Evolutionary conservation across 1,140 invertebrate genomes (phyloP).

Genomic region (Panagrolaimus sp.): DNA sequence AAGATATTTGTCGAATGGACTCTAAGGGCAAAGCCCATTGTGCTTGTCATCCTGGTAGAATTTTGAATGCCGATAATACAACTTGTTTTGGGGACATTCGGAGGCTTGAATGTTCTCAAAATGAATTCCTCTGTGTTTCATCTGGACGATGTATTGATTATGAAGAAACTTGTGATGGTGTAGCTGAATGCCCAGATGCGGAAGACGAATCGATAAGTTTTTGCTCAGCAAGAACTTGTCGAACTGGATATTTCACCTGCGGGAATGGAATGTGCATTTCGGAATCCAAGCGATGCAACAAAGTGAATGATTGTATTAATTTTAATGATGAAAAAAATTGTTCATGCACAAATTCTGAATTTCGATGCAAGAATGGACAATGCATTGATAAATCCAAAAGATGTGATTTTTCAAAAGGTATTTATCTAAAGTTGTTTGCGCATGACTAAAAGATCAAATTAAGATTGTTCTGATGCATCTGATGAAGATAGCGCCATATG

Average conservation of each 20-base stretch:
- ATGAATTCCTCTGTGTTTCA: conserved; percentile 5
- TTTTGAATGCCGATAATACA: background rate
- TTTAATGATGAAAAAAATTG: background rate
- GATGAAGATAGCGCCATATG: background rate
- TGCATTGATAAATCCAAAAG: background rate
- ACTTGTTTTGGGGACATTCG: background rate
- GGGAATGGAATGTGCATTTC: conserved; percentile 69
- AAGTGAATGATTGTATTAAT: conserved; percentile 11
- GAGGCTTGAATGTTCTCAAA: background rate
- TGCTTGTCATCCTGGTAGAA: background rate
- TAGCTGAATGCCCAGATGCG: background rate
- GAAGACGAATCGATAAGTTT: background rate
- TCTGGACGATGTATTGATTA: background rate
- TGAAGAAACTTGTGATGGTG: conserved; percentile 13
- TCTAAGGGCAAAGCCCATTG: background rate
- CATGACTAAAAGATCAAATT: too few relatives aligned
- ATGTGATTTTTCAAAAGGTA: conserved; percentile 2
- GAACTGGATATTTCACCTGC: conserved; percentile 59
- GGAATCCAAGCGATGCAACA: conserved; percentile 60
- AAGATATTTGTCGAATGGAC: conserved; percentile 13
- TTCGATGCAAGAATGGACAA: conserved; percentile 8
- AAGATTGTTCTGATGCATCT: background rate
- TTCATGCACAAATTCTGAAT: background rate
- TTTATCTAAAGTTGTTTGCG: too few relatives aligned
- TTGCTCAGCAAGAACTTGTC: background rate